These are phyloP conservation scores for Drosophila serrata DNA, from an alignment of 1,140 invertebrate species.

Conservation along the genomic window DNA sequence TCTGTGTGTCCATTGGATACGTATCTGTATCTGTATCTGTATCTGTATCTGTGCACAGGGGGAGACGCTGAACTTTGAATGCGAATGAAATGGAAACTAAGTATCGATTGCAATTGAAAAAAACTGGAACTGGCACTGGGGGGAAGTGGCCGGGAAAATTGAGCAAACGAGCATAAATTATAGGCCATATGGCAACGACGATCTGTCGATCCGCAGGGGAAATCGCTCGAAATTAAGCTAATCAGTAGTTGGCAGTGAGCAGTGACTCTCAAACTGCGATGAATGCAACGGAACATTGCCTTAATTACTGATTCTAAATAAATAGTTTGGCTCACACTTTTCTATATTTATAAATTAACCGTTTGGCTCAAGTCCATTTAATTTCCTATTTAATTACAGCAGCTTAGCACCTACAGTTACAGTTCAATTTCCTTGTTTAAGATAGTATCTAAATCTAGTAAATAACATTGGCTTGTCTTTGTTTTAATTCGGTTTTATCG, in stretches of 20 bases:
- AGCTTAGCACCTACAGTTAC: slow-evolving; percentile 7
- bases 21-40: slow-evolving; percentile 8
- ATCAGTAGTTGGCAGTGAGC: slow-evolving; percentile 45
- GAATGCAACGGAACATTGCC: neutral
- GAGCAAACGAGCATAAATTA: slow-evolving; percentile 57
- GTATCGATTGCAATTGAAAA: slow-evolving; percentile 67
- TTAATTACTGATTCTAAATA: neutral
- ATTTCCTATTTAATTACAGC: neutral
- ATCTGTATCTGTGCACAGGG: slow-evolving; percentile 12
- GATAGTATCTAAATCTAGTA: too few species aligned
- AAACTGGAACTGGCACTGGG: slow-evolving; percentile 42
- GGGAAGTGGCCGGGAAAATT: slow-evolving; percentile 49
- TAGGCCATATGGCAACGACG: slow-evolving; percentile 48
- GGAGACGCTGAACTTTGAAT: slow-evolving; percentile 46
- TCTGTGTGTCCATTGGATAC: neutral
- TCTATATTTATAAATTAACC: neutral
- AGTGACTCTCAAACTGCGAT: slow-evolving; percentile 13
- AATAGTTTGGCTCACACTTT: neutral
- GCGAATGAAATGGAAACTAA: slow-evolving; percentile 73
- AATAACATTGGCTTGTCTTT: slow-evolving; percentile 22
- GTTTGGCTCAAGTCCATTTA: neutral
- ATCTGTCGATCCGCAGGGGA: slow-evolving; percentile 38
- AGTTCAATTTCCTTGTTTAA: neutral
- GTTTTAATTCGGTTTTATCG: slow-evolving; percentile 28
- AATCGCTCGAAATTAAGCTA: slow-evolving; percentile 66